Conservation (phyloP, 2,113 vertebrate species). For the Riparia riparia region DNA sequence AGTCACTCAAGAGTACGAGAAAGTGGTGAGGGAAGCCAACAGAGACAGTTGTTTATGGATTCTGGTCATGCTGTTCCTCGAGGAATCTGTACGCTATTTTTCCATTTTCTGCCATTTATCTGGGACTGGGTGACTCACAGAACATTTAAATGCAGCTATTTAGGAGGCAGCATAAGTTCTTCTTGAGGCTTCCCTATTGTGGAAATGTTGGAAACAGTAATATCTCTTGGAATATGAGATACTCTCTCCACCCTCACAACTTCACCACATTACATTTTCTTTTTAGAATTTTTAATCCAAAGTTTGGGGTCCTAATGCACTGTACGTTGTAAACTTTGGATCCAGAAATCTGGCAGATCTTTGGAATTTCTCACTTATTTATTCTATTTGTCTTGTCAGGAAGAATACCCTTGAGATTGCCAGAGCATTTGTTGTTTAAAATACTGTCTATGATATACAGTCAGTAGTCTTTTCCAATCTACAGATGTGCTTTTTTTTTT, state of each 20-base stretch:
- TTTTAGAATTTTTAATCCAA: background rate
- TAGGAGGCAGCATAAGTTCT: background rate
- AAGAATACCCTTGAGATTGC: background rate
- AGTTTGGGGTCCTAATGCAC: background rate
- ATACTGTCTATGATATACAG: background rate
- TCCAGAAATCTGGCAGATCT: background rate
- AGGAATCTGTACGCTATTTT: background rate
- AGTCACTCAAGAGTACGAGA: background rate
- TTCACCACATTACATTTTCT: background rate
- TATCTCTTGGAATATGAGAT: background rate
- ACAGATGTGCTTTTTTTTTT: background rate
- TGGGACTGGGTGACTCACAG: background rate
- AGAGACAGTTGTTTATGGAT: background rate
- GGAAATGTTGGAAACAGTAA: background rate
- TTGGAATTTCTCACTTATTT: background rate
- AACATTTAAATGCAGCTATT: background rate
- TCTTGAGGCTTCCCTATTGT: background rate
- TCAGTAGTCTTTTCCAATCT: background rate
- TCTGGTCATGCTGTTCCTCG: background rate
- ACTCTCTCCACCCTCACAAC: background rate
- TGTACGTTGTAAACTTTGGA: background rate
- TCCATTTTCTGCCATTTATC: background rate
- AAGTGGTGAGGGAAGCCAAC: background rate
- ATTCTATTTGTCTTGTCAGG: background rate
- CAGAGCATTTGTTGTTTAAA: background rate